These are phyloP conservation scores for Bos javanicus DNA, from an alignment of 2,113 vertebrate genomes.

Conservation along the genomic window DNA sequence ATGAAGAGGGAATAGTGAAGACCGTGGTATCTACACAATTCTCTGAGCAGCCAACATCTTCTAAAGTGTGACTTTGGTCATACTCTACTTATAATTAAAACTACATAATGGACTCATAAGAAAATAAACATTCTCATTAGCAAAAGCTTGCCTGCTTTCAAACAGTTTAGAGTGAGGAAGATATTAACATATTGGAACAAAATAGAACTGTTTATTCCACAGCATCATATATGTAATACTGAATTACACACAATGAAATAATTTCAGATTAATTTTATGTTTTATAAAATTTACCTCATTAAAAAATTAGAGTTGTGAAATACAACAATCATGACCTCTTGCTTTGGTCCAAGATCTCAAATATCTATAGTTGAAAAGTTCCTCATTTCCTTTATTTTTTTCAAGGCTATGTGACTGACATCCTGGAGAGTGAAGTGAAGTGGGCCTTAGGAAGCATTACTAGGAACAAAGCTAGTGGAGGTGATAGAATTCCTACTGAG, in stretches of 20 bases:
- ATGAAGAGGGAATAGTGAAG: neutral
- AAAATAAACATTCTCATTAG: neutral
- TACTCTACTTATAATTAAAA: neutral
- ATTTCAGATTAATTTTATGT: neutral
- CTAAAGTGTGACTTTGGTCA: neutral
- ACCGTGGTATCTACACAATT: accelerated
- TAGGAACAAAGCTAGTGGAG: neutral
- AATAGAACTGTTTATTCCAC: neutral
- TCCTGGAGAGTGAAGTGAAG: neutral
- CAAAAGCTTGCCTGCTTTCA: neutral
- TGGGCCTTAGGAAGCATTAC: neutral
- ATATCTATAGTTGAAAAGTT: neutral
- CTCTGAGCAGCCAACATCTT: neutral
- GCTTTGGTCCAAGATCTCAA: neutral
- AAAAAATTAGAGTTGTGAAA: neutral
- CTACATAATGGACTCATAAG: neutral
- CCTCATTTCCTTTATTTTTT: neutral
- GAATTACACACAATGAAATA: neutral
- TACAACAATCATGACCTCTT: neutral
- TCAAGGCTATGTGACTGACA: neutral
- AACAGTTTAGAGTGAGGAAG: neutral
- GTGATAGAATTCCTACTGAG: neutral
- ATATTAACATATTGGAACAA: neutral
- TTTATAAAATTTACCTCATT: neutral
- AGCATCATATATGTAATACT: neutral